These are phyloP conservation scores for Phocides pigmalion DNA, from an alignment of 1,140 invertebrate species.

Conservation along the genomic window DNA sequence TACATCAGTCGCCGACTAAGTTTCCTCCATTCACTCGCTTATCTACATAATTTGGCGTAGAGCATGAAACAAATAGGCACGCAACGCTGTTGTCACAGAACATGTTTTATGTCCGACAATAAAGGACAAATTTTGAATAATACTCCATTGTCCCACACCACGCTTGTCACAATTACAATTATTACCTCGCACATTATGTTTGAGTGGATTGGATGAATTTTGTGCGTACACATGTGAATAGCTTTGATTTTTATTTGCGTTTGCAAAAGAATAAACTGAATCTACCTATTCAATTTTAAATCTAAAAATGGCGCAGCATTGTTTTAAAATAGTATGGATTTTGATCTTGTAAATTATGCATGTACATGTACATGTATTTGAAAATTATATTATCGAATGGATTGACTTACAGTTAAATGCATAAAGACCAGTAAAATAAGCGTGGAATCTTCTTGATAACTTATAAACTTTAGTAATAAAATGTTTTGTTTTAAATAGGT, in stretches of 20 bases:
- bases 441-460: no score
- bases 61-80: conserved; percentile 72
- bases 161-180: conserved; percentile 59
- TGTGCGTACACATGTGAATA: conserved; percentile 23
- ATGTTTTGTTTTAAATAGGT: no score
- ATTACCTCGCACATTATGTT: conserved; percentile 41
- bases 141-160: conserved; percentile 61
- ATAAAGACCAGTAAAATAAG: no score
- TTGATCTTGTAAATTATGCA: no score
- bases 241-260: conserved; percentile 13
- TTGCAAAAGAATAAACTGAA: not conserved
- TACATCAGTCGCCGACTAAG: conserved; percentile 69
- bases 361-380: no score
- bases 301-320: no score
- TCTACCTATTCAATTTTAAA: no score
- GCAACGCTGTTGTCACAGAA: conserved; percentile 62
- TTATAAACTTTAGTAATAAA: no score
- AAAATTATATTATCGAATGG: no score
- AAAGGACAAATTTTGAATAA: conserved; percentile 73
- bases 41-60: conserved; percentile 75
- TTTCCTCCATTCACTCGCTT: conserved; percentile 72
- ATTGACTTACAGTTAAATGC: no score
- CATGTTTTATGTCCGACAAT: conserved; percentile 72
- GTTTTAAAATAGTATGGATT: no score
- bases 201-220: conserved; percentile 33